Evolutionary conservation across 1,140 invertebrate genomes (phyloP), one percentile per base, ranked within the genome.

Genomic region (Drosophila tropicalis): DNA sequence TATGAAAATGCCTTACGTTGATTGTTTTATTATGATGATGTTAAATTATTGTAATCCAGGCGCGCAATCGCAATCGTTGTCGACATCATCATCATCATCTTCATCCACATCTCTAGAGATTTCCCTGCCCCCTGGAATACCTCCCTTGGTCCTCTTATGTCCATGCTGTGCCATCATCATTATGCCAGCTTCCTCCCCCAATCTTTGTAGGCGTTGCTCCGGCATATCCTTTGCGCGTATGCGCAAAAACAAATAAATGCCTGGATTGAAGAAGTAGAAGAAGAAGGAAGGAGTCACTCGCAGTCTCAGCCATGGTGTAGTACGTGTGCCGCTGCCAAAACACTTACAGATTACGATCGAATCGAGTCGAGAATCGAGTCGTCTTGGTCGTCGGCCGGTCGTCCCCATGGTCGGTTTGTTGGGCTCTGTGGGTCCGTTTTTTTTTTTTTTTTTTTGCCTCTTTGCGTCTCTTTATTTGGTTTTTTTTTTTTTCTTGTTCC

Each of bases 11-110:
- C 83, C 76, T 72, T 67, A 89, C 90, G 86, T 91, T 91, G 90
- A 91, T 91, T 91, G 90, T 91, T 91, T 91, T 91, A 91, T 91
- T 91, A 91, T 91, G 90, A 91, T 91, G 90, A 91, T 91, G 90
- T 91, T 91, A 91, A 91, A 91, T 91, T 91, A 91, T 91, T 91
- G 83, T 91, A 91, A 91, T 91, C 90, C 90, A 82, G 67, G 67
- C 73, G 79, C 80, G 84, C 84, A 90, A 91, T 91, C 89, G 81
- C 85, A 90, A 90, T 90, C 85, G 85, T 84, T 89, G 85, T 90
- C 85, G 85, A 85, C 85, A 85, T 89, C 86, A 90, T 85, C 85
- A 85, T 70, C 84, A 72, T 63, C 67, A 62, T 65, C 70, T 67
- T 75, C 63, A 65, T 89, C 86, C 68, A 71, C 63, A 65, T 40